Base-by-base conservation (phyloP, 2,888 invertebrate species). In the Embidobia sp. region DNA sequence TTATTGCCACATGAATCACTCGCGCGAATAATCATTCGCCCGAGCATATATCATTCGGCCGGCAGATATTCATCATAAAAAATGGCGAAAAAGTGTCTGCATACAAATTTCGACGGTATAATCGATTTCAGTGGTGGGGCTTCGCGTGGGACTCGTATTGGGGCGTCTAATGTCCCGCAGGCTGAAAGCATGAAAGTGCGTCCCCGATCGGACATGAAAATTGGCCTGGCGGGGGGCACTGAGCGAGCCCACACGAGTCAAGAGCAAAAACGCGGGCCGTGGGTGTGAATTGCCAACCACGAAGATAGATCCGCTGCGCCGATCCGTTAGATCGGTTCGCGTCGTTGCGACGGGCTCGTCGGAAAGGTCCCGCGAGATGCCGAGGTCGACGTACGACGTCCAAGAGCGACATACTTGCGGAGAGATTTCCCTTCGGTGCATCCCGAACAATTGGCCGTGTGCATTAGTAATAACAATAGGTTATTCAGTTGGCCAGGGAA, bases 261-360 rank as follows among this genome's bases (percentile, higher is more conserved):
- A 84, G 84, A 84, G 86, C 84, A 84, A 85, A 84, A 85, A 84
- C 80, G 77, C 67, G 79, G 78, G 79, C 80, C 81, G 84, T 88
- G 82, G 87, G 88, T 82, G 88, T 85, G 84, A 87, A 87, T 86
- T 86, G 85, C 84, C 79, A 83, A 81, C n/a, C n/a, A n/a, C 84
- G 80, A 83, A 80, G 83, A 84, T 84, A 83, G 85, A 82, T 84
- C 82, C 81, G 69, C 79, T 76, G 74, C 69, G 76, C 82, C 81
- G 69, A 79, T 76, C 73, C 69, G 76, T 66, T 66, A 61, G 70
- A 75, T 70, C 44, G 70, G 63, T 66, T 63, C 49, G 63, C 64
- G 27, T 51, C 57, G 64, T 74, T 61, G 44, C 48, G 19, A 57
- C 29, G 31, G 33, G 42, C 44, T 72, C 59, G 59, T 69, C 59